Conservation (phyloP, 1,140 invertebrate species). For the Hestina assimilis region DNA sequence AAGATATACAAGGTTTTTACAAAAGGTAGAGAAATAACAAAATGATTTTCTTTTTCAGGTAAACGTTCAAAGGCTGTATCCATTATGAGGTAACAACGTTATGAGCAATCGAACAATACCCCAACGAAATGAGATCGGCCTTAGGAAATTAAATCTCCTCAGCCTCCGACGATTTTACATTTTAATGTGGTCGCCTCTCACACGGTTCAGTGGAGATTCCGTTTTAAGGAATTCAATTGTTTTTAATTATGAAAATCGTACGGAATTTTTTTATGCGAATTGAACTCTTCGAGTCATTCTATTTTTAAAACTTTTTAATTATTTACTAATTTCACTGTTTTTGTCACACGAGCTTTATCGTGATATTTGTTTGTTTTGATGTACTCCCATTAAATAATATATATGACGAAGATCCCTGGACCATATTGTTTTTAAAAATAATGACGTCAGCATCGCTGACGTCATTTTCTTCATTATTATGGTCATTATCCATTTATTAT, state of each 20-base stretch:
- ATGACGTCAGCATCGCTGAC: no score
- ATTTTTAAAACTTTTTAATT: no score
- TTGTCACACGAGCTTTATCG: no score
- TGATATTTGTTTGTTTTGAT: no score
- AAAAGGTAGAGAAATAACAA: neutral
- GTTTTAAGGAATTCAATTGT: neutral
- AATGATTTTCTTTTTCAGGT: constrained; percentile 10
- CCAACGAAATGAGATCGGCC: constrained; percentile 28
- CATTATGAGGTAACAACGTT: constrained; percentile 19
- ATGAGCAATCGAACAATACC: constrained; percentile 27
- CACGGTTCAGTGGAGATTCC: constrained; percentile 28
- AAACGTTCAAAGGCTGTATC: constrained; percentile 16
- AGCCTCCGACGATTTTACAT: constrained; percentile 35
- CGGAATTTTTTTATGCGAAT: neutral
- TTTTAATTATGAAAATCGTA: neutral
- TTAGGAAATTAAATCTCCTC: constrained; percentile 57
- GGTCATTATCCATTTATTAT: no score
- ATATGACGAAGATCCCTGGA: no score
- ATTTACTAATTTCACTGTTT: no score
- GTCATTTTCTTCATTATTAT: no score
- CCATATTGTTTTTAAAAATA: no score
- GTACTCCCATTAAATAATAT: no score
- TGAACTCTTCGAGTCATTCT: no score
- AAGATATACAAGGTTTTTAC: neutral
- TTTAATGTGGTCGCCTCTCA: constrained; percentile 40